phyloP scores from a whole-genome alignment of 1,140 invertebrate genomes.

The Archivesica marissinica region DNA sequence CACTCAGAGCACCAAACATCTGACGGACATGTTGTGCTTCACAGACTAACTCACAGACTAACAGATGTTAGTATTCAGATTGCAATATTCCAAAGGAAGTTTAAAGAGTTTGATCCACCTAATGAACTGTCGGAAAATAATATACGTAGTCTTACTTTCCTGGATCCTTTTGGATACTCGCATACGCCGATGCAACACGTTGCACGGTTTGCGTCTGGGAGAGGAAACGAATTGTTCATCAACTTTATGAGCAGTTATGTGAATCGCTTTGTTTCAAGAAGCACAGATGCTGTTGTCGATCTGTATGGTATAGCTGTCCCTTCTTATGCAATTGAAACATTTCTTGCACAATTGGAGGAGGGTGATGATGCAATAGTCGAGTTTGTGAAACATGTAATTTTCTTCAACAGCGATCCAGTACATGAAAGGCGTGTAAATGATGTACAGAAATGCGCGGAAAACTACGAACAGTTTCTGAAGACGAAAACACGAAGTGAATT shows the following conservation, averaged over 20 bases:
- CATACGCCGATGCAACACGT: slow-evolving; percentile 9
- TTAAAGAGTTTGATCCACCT: neutral
- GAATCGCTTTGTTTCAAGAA: neutral
- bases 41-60: neutral
- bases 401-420: neutral
- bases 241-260: slow-evolving; percentile 22
- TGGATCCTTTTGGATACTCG: slow-evolving; percentile 25
- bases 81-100: neutral
- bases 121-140: neutral
- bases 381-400: neutral
- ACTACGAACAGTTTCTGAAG: neutral
- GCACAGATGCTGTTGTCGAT: neutral
- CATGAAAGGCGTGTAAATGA: neutral
- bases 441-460: neutral
- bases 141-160: neutral
- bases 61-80: neutral
- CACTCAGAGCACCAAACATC: no score
- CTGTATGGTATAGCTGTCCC: slow-evolving; percentile 2
- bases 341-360: neutral
- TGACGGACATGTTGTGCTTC: neutral
- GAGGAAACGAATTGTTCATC: neutral
- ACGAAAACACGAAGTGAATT: neutral
- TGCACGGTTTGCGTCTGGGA: neutral
- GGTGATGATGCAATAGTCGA: neutral
- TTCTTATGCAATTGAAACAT: no score